Evolutionary conservation across 2,113 vertebrate genomes (phyloP).

Genomic region (Ictidomys tridecemlineatus): DNA sequence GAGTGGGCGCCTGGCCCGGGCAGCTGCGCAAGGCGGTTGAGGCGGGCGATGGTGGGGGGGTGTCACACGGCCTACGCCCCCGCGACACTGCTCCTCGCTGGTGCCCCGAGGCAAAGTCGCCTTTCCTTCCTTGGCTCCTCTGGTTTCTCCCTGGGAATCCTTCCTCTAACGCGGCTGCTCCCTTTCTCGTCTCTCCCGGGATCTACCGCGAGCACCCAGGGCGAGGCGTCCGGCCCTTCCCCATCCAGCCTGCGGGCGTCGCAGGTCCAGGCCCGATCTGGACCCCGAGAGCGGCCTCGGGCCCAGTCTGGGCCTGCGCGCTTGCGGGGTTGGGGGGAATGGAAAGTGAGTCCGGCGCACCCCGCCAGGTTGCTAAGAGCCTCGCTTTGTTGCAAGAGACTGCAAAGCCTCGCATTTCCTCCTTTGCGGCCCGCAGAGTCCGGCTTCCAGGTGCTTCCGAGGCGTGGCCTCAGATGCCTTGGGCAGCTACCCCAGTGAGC

Average conservation of each 20-base stretch:
- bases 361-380: not conserved
- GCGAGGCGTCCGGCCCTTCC: not conserved
- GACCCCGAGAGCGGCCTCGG: rapidly evolving
- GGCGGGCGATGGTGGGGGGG: too few species aligned
- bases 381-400: not conserved
- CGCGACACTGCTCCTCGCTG: not conserved
- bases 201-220: not conserved
- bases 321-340: rapidly evolving
- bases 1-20: not conserved
- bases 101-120: rapidly evolving
- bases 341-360: not conserved
- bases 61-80: too few species aligned
- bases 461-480: not conserved
- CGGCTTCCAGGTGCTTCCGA: not conserved
- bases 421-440: not conserved
- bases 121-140: not conserved
- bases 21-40: not conserved
- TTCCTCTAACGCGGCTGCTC: not conserved
- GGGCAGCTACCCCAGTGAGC: not conserved
- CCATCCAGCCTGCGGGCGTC: not conserved
- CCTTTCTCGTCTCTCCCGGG: rapidly evolving
- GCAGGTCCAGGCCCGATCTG: not conserved
- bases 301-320: not conserved
- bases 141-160: not conserved
- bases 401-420: rapidly evolving